Base-by-base conservation (phyloP, 2,797 vertebrate species). In the Echiichthys vipera region DNA sequence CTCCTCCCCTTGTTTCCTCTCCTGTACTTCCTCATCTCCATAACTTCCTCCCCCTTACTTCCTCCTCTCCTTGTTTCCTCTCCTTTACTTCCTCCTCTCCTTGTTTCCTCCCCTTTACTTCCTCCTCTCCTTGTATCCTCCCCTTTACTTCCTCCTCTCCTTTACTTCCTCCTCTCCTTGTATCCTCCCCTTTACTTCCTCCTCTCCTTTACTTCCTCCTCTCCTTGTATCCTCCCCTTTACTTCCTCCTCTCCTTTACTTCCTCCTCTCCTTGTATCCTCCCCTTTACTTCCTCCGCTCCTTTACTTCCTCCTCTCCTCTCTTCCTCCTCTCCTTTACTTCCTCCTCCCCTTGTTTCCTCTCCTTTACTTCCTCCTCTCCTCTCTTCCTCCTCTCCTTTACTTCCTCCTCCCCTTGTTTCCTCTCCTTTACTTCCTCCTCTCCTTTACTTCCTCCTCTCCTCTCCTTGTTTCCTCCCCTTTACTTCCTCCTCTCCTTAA, bases 1-100 rank as follows among this genome's bases (percentile, higher is more conserved):
- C 29, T 29, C 6, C n/a, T 34, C n/a, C 18, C n/a, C 2, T 13
- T 27, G n/a, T n/a, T n/a, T 29, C 29, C 29, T 29, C 29, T 6
- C 29, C 29, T 29, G 3, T 29, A 29, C 29, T 29, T 29, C 4
- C 29, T 17, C n/a, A n/a, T 39, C n/a, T 6, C 37, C 9, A 27
- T n/a, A 0, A 6, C 34, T 17, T 15, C 2, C n/a, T 10, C 7
- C 18, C 18, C 5, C 7, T 20, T 15, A 2, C 15, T 6, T 0
- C 4, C 45, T 14, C 10, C 8, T 20, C 42, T n/a, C 9, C 42
- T 20, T n/a, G n/a, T n/a, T n/a, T 1, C 18, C 27, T 9, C 29
- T 29, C 29, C 29, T 29, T 6, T 29, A 3, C 29, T 29, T 29
- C 29, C 29, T 2, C 18, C 8, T 25, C 15, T 2, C 12, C n/a